Evolutionary conservation across 2,113 vertebrate species (phyloP), one percentile per base, ranked within the genome.

Genomic region (Microcebus ravelobensis): DNA sequence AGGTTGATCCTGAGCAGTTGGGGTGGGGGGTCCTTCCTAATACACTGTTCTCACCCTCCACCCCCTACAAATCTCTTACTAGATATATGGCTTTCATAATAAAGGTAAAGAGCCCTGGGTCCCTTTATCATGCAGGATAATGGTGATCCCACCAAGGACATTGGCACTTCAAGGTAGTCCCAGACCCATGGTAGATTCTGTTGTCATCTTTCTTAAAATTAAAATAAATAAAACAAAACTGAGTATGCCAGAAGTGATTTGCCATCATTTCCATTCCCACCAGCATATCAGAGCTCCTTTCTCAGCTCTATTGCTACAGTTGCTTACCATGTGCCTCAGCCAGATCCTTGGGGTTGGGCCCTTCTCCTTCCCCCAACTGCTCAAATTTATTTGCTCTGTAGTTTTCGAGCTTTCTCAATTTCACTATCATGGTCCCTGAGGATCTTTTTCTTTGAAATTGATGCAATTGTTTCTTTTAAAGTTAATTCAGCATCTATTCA

Each of bases 111-210:
- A 97, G 92, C 90, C 92, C 81, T 63, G 42, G 81, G 79, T 91
- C 90, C 97, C 94, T 96, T 34, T 95, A 77, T 94, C 98, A 96
- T 97, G 97, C 96, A 97, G 93, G 87, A 91, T 63, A 97, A 96
- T 96, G 89, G 94, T 96, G 96, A 96, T 97, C 97, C 85, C 98
- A 95, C 97, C 96, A 96, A 97, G 96, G 95, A 96, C 96, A 95
- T 93, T 98, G 97, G 90, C 96, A 98, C 95, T 36, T 65, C 48
- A 77, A 39, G 93, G 91, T 71, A 89, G 68, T 97, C 87, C 71
- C 91, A 98, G 79, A 91, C 84, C 71, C 25, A 74, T 79, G 23
- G 67, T 83, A 87, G 25, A 68, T 50, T 61, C 50, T 97, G 52
- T 87, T 96, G 94, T 77, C 18, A 15, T 68, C 73, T 92, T 96